Evolutionary conservation across 2,113 vertebrate species (phyloP).

Genomic region (Trogon melanurus): DNA sequence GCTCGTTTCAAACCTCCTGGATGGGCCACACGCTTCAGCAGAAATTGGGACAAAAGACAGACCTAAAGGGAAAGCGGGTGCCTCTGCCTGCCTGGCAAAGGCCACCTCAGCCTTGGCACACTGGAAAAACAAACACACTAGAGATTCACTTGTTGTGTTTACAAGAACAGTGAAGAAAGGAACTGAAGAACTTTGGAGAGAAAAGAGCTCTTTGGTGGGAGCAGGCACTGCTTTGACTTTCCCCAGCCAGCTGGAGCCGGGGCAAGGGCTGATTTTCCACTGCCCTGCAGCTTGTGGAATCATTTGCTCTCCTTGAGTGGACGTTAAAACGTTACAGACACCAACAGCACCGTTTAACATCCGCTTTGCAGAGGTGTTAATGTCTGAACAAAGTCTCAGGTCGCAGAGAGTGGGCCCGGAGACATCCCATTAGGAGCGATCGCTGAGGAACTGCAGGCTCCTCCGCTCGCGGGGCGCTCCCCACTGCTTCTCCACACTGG

Average conservation of each 20-base stretch:
- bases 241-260: not conserved
- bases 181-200: not conserved
- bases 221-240: not conserved
- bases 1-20: not conserved
- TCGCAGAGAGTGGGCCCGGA: not conserved
- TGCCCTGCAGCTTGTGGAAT: not conserved
- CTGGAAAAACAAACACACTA: not conserved
- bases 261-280: constrained; percentile 8
- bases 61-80: not conserved
- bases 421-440: not conserved
- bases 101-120: not conserved
- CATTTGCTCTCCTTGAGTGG: constrained; percentile 37
- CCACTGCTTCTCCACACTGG: not conserved
- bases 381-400: constrained; percentile 5
- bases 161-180: not conserved
- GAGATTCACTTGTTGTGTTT: not conserved
- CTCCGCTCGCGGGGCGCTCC: not conserved
- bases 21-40: not conserved
- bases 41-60: not conserved
- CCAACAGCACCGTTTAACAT: constrained; percentile 37
- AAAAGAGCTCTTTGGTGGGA: constrained; percentile 7
- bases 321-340: not conserved
- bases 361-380: constrained; percentile 48
- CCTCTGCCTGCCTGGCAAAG: not conserved
- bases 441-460: not conserved